Percentiles rank a stretch among this genome's conserved stretches.
phyloP scores from a whole-genome alignment of 2,888 invertebrate genomes.

The Mechanitis mazaeus region DNA sequence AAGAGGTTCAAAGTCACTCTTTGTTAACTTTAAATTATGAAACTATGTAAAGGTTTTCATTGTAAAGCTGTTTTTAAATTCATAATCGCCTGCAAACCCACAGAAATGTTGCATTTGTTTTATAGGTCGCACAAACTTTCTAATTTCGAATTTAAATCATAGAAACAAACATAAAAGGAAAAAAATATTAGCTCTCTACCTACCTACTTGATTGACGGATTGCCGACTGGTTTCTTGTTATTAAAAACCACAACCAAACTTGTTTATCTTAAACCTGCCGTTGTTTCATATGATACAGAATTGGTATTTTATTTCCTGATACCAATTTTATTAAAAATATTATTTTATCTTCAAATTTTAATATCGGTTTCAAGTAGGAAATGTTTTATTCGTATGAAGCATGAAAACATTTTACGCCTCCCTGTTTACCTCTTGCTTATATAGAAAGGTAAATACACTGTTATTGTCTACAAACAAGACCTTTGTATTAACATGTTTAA shows the following conservation, averaged over 20 bases:
- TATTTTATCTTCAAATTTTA: no score
- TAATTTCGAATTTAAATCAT: not conserved
- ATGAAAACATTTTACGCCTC: no score
- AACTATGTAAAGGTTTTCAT: not conserved
- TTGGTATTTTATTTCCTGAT: not conserved
- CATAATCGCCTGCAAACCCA: no score
- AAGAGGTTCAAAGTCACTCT: slow-evolving; percentile 5
- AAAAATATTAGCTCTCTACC: not conserved
- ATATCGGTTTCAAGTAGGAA: no score
- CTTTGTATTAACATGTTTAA: no score
- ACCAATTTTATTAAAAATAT: no score
- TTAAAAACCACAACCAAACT: not conserved
- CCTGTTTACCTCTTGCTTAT: no score
- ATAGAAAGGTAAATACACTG: no score
- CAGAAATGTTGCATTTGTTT: no score
- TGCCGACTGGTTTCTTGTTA: not conserved
- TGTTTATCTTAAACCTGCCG: not conserved
- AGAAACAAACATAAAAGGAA: not conserved
- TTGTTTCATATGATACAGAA: not conserved
- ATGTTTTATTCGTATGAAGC: no score
- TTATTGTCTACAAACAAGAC: no score
- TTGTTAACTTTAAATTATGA: not conserved
- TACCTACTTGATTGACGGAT: not conserved
- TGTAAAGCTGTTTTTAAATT: not conserved
- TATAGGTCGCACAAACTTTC: not conserved